Evolutionary conservation across 2,113 vertebrate species (phyloP).

Genomic region (Oreochromis aureus): DNA sequence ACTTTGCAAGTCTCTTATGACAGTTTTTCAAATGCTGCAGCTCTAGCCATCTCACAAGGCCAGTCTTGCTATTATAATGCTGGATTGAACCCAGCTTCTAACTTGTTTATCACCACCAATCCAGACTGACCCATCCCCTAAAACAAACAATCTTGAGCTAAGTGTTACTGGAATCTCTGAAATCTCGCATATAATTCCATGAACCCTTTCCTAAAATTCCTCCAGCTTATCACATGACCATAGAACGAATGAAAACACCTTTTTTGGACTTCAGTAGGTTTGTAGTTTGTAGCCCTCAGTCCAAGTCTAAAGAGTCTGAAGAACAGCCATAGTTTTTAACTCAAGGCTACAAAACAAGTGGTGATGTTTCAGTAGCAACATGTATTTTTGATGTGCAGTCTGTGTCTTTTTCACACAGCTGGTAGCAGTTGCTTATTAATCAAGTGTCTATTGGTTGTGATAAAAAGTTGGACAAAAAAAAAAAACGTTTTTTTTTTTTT

Average conservation of each 20-base stretch:
- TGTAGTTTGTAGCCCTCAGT: not conserved
- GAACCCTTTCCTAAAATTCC: not conserved
- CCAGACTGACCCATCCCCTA: not conserved
- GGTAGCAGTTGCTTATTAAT: not conserved
- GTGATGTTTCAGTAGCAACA: not conserved
- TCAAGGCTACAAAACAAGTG: not conserved
- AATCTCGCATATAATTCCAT: not conserved
- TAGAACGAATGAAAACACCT: not conserved
- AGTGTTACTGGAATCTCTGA: not conserved
- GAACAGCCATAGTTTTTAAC: not conserved
- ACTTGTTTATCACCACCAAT: not conserved
- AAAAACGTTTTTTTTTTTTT: not conserved
- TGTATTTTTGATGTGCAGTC: not conserved
- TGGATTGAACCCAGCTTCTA: not conserved
- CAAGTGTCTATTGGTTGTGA: not conserved
- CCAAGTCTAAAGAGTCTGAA: not conserved
- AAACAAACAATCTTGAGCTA: not conserved
- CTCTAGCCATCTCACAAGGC: not conserved
- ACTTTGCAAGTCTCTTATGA: not conserved
- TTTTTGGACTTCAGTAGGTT: not conserved
- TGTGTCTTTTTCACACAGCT: not conserved
- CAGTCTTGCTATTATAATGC: not conserved
- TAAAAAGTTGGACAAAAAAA: not conserved
- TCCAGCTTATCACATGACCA: not conserved
- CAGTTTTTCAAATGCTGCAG: not conserved